A percentile compares a stretch with the other conserved stretches of the same genome.
Conservation (phyloP, 2,797 vertebrate genomes). For the Saxicola maurus region DNA sequence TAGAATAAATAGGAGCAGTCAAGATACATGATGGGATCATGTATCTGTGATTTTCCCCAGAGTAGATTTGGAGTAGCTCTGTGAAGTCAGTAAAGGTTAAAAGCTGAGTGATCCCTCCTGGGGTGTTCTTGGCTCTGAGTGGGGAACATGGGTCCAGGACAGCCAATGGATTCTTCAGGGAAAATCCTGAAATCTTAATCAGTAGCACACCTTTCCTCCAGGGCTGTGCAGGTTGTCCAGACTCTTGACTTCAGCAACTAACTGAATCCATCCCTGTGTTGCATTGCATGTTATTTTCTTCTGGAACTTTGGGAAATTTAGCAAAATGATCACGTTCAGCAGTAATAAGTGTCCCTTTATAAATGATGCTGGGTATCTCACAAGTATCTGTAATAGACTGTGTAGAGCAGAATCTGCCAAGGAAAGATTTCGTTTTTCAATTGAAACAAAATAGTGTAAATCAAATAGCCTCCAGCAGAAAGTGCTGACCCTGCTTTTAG, state of each 20-base stretch:
- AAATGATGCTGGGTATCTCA: conserved; percentile 44
- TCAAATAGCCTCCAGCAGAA: conserved; percentile 12
- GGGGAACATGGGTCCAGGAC: neutral
- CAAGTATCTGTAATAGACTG: conserved; percentile 35
- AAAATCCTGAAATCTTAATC: neutral
- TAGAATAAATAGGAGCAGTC: neutral
- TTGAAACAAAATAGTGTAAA: conserved; percentile 42
- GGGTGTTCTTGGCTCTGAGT: neutral
- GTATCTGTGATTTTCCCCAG: neutral
- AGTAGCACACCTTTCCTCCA: neutral
- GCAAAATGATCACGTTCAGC: conserved; percentile 35
- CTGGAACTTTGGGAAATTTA: conserved; percentile 15
- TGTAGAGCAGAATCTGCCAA: conserved; percentile 33
- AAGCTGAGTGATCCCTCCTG: neutral
- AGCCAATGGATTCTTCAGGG: neutral
- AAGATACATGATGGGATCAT: neutral
- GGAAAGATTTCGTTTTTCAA: conserved; percentile 35
- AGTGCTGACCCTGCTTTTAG: conserved; percentile 37
- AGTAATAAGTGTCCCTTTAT: conserved; percentile 41
- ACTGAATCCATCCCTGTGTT: neutral
- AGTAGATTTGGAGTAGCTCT: neutral
- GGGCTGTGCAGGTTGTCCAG: neutral
- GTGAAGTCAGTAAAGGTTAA: neutral
- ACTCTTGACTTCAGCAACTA: neutral
- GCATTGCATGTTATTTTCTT: neutral